Conservation (phyloP, 2,888 invertebrate species). For the Crossocerus cetratus region DNA sequence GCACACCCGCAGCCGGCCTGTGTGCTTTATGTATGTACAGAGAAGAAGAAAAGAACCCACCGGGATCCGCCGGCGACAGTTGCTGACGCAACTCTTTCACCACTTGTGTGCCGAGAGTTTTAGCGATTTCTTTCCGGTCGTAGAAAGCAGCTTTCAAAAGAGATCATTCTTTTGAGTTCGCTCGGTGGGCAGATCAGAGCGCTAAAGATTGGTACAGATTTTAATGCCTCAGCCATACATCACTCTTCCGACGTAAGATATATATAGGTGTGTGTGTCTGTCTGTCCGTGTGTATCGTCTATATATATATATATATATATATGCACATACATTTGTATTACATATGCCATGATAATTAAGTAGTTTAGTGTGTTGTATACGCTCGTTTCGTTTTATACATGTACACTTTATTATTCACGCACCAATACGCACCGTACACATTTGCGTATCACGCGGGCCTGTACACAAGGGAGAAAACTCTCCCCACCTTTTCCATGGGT, state of each 20-base stretch:
- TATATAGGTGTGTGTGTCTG: constrained; percentile 31
- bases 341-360: constrained; percentile 36
- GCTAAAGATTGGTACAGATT: constrained; percentile 56
- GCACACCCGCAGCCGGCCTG: no score
- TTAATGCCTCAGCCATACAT: constrained; percentile 58
- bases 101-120: no score
- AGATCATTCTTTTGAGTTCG: not conserved
- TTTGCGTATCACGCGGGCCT: constrained; percentile 30
- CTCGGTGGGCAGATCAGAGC: constrained; percentile 25
- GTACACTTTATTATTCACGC: constrained; percentile 52
- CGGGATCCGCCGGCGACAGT: no score
- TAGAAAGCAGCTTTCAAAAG: no score
- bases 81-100: no score
- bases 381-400: constrained; percentile 38
- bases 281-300: constrained; percentile 22
- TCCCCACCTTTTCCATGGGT: constrained; percentile 56
- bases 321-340: constrained; percentile 15
- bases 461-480: constrained; percentile 46
- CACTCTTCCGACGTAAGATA: constrained; percentile 31
- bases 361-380: constrained; percentile 37
- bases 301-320: constrained; percentile 21
- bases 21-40: no score
- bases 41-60: no score
- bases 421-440: constrained; percentile 32
- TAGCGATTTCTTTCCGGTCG: no score